Conservation (phyloP, 2,113 vertebrate species). For the Thermophis baileyi region DNA sequence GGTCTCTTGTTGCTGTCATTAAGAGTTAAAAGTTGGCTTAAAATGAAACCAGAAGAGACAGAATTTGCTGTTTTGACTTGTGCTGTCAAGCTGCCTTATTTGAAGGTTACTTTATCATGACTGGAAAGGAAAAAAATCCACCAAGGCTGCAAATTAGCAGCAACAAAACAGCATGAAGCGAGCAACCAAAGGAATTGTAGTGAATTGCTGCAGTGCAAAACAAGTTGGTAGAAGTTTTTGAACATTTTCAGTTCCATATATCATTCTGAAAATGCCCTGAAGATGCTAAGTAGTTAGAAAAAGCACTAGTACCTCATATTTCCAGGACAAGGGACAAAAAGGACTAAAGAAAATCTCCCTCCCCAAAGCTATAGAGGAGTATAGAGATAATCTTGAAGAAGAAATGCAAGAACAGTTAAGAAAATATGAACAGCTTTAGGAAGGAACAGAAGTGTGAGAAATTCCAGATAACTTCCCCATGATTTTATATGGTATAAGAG, state of each 20-base stretch:
- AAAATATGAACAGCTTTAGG: background rate
- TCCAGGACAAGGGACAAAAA: background rate
- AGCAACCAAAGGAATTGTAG: background rate
- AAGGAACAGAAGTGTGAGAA: background rate
- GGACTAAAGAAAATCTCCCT: background rate
- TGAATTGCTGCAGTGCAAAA: background rate
- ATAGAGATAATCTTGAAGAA: background rate
- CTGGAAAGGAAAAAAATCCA: background rate
- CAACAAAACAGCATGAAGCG: background rate
- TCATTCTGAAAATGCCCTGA: background rate
- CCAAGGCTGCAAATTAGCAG: background rate
- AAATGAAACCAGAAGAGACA: background rate
- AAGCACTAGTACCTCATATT: background rate
- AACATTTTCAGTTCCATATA: background rate
- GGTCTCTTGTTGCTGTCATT: background rate
- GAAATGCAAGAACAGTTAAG: background rate
- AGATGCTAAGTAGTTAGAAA: background rate
- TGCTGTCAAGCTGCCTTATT: background rate
- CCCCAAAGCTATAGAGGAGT: background rate
- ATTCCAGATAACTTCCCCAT: background rate
- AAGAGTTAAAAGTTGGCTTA: background rate
- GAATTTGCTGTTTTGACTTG: background rate
- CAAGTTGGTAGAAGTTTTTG: background rate
- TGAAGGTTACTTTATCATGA: background rate
- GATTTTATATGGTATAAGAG: background rate